Conservation (phyloP, 1,140 invertebrate species). For the Papilio polytes region DNA sequence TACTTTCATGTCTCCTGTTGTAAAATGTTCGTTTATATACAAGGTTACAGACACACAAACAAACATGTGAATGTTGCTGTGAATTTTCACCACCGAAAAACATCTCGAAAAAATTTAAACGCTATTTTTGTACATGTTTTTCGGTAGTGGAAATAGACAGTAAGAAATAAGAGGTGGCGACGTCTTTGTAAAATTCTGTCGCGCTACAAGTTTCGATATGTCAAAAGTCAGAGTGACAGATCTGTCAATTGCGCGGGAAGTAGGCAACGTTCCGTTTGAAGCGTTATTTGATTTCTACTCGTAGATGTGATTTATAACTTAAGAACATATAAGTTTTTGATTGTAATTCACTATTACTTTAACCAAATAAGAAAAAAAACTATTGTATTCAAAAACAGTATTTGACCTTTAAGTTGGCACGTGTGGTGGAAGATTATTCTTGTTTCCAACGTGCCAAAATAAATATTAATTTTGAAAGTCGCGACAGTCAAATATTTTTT, state of each 20-base stretch:
- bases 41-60: constrained; percentile 74
- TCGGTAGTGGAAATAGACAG: background rate
- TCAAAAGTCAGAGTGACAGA: background rate
- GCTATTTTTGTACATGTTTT: background rate
- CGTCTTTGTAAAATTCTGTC: constrained; percentile 63
- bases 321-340: no score
- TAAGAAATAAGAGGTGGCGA: constrained; percentile 71
- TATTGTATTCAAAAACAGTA: no score
- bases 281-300: background rate
- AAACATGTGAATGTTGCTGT: constrained; percentile 69
- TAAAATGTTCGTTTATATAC: constrained; percentile 51
- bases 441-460: background rate
- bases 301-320: no score
- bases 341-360: no score
- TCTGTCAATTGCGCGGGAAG: constrained; percentile 11
- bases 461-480: background rate
- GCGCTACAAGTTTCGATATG: constrained; percentile 41
- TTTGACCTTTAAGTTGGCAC: no score
- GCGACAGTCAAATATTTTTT: no score
- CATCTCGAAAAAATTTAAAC: background rate
- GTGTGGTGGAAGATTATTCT: background rate
- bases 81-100: background rate
- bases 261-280: background rate
- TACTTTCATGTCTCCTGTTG: constrained; percentile 46
- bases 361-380: no score